These are phyloP conservation scores for Antechinus stuartii DNA, from an alignment of 2,113 vertebrate species.

Conservation along the genomic window DNA sequence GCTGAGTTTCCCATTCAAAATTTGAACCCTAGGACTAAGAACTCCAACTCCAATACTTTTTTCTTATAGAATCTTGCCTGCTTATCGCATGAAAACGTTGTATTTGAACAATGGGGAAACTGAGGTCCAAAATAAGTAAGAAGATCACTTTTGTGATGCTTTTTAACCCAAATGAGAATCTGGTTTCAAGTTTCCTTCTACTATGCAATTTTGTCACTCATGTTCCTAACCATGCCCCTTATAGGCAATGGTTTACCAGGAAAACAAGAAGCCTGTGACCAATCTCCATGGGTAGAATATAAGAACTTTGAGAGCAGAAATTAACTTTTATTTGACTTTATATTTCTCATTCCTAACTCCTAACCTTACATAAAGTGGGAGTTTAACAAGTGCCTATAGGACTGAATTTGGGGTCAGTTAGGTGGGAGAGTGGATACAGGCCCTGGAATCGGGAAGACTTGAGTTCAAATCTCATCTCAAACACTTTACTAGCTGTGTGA, in stretches of 20 bases:
- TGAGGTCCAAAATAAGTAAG: not conserved
- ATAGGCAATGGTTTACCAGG: not conserved
- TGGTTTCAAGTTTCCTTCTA: not conserved
- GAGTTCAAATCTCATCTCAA: not conserved
- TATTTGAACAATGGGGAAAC: not conserved
- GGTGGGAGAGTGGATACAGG: not conserved
- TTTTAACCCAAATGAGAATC: not conserved
- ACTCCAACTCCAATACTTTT: no score
- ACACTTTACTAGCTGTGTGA: not conserved
- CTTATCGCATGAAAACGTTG: not conserved
- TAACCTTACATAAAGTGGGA: not conserved
- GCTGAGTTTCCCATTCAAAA: not conserved
- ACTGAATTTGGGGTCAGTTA: not conserved
- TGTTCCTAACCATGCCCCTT: not conserved
- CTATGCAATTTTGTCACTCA: not conserved
- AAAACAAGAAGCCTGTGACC: not conserved
- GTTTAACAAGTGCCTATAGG: not conserved
- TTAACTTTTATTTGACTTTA: not conserved
- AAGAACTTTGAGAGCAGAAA: not conserved
- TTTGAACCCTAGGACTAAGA: no score
- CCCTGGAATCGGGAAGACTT: not conserved
- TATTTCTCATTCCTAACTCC: not conserved
- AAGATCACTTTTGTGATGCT: not conserved
- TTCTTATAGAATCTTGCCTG: not conserved
- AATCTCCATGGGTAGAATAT: not conserved